These are phyloP conservation scores for Austrolebias charrua DNA, from an alignment of 2,797 vertebrate genomes.

Conservation along the genomic window DNA sequence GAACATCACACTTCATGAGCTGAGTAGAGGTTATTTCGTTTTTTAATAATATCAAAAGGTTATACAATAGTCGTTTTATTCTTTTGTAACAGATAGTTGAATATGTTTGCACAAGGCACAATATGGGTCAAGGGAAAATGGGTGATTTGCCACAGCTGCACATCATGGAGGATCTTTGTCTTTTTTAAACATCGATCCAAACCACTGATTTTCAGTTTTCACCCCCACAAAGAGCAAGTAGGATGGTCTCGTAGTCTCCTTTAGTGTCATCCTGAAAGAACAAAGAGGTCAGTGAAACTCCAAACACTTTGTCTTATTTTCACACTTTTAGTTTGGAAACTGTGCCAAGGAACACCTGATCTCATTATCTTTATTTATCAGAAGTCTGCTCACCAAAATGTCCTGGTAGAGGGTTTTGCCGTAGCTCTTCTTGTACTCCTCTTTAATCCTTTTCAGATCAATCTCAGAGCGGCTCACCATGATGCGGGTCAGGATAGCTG, in stretches of 20 bases:
- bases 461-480: conserved; percentile 92
- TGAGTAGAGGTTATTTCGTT: no score
- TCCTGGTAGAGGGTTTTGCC: conserved; percentile 85
- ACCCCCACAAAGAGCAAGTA: conserved; percentile 87
- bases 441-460: conserved; percentile 89
- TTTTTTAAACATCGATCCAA: conserved; percentile 14
- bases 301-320: background rate
- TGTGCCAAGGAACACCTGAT: background rate
- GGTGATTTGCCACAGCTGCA: conserved; percentile 32
- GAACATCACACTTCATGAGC: no score
- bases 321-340: background rate
- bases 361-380: background rate
- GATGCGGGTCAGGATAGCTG: conserved; percentile 85
- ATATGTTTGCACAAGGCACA: conserved; percentile 11
- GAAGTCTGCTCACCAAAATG: conserved; percentile 84
- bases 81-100: no score
- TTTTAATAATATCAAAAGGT: no score
- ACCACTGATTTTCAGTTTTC: conserved; percentile 72
- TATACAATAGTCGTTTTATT: no score
- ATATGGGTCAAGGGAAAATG: conserved; percentile 27
- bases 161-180: conserved; percentile 18
- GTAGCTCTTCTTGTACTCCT: conserved; percentile 84
- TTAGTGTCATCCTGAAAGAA: conserved; percentile 89
- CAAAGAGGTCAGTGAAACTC: conserved; percentile 1
- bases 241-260: conserved; percentile 92